Evolutionary conservation across 2,113 vertebrate genomes (phyloP).

Genomic region (Eclectus roratus): DNA sequence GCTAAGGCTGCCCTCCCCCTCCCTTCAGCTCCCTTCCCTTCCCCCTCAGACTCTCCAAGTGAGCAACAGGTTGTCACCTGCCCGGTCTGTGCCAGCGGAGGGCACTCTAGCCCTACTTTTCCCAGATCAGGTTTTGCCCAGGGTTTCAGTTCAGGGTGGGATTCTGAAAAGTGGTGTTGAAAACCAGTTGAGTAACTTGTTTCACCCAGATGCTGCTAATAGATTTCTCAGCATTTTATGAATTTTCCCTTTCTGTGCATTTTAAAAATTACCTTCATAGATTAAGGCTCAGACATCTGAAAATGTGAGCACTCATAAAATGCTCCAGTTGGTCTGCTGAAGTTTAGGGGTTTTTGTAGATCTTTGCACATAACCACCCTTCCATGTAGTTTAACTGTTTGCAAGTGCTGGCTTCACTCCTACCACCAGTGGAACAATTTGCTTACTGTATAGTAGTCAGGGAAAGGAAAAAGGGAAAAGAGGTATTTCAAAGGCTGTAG

Average conservation of each 20-base stretch:
- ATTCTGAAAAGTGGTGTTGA: background rate
- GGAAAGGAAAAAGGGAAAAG: background rate
- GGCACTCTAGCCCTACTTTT: background rate
- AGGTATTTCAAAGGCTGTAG: background rate
- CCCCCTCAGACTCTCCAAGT: accelerated
- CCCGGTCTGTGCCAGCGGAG: background rate
- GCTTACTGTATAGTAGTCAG: background rate
- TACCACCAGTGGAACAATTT: background rate
- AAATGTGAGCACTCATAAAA: background rate
- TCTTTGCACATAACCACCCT: background rate
- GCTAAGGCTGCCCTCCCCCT: background rate
- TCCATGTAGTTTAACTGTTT: background rate
- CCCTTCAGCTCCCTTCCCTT: background rate
- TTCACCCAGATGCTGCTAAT: background rate
- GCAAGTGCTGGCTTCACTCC: background rate
- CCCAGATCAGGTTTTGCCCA: too few relatives aligned
- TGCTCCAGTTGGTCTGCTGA: background rate
- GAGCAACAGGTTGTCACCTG: background rate
- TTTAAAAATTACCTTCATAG: background rate
- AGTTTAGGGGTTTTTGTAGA: background rate
- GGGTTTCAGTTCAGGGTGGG: background rate
- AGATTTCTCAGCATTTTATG: background rate
- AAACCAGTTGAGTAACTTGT: background rate
- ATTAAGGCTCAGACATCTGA: background rate
- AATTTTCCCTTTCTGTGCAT: background rate